phyloP scores from a whole-genome alignment of 2,888 invertebrate species.

The Trachelus iudaicus region DNA sequence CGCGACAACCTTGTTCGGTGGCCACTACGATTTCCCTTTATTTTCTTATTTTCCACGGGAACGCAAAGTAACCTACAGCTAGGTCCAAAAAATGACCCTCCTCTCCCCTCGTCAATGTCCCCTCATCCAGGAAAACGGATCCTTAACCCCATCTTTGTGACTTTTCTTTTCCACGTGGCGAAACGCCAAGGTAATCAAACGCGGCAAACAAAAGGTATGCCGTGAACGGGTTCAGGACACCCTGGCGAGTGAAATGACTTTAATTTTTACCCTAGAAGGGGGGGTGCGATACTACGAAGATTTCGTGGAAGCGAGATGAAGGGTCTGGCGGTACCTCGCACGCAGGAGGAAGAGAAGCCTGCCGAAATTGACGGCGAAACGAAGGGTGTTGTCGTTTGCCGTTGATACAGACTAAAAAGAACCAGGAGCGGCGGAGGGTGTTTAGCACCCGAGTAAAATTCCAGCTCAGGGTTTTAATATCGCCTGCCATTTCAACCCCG shows the following conservation, averaged over 20 bases:
- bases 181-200: background rate
- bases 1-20: background rate
- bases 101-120: background rate
- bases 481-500: conserved; percentile 26
- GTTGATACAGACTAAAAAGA: background rate
- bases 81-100: background rate
- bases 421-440: background rate
- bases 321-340: background rate
- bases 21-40: background rate
- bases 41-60: background rate
- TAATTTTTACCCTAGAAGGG: background rate
- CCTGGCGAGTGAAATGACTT: background rate
- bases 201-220: background rate
- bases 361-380: background rate
- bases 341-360: background rate
- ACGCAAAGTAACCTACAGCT: background rate
- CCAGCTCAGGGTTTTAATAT: conserved; percentile 49
- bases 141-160: background rate
- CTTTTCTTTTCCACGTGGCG: background rate
- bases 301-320: background rate
- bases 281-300: background rate
- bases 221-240: background rate
- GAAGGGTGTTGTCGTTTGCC: background rate
- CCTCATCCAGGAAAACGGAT: background rate
- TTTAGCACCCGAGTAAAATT: conserved; percentile 38